phyloP scores from a whole-genome alignment of 2,888 invertebrate genomes.

The Brachynemurus nebulosus region DNA sequence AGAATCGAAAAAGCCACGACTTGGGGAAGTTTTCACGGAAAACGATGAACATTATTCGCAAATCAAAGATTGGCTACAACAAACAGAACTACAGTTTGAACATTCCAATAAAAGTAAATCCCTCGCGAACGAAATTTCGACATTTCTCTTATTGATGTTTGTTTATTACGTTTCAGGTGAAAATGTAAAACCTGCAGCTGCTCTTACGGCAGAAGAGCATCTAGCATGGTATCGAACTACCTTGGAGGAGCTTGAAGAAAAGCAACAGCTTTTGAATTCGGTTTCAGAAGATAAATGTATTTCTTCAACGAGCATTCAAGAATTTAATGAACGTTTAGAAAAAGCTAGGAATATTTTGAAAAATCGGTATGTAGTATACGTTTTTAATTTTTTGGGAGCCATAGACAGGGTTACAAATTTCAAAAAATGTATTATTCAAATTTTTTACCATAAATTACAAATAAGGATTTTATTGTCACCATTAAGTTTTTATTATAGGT shows the following conservation, averaged over 20 bases:
- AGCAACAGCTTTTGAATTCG: constrained; percentile 1
- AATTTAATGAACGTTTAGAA: constrained; percentile 2
- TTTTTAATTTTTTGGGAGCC: too few species aligned
- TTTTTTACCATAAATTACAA: too few species aligned
- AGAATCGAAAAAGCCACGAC: constrained; percentile 30
- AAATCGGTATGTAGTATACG: constrained; percentile 2
- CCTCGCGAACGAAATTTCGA: neutral
- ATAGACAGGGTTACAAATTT: too few species aligned
- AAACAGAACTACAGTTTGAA: constrained; percentile 6
- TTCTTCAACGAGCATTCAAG: neutral
- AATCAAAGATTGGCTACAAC: constrained; percentile 7
- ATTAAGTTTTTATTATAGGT: too few species aligned
- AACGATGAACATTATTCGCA: neutral
- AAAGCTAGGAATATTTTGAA: neutral
- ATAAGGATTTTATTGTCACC: too few species aligned
- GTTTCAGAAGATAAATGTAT: neutral
- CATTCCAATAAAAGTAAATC: neutral
- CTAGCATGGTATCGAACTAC: constrained; percentile 8
- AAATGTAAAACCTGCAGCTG: neutral
- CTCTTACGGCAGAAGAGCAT: constrained; percentile 7
- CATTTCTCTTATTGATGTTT: too few species aligned
- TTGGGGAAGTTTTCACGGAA: constrained; percentile 22
- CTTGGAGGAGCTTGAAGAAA: constrained; percentile 7
- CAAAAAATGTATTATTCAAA: too few species aligned
- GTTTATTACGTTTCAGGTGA: too few species aligned